Evolutionary conservation across 2,888 invertebrate species (phyloP).

Genomic region (Gryllus longicercus): DNA sequence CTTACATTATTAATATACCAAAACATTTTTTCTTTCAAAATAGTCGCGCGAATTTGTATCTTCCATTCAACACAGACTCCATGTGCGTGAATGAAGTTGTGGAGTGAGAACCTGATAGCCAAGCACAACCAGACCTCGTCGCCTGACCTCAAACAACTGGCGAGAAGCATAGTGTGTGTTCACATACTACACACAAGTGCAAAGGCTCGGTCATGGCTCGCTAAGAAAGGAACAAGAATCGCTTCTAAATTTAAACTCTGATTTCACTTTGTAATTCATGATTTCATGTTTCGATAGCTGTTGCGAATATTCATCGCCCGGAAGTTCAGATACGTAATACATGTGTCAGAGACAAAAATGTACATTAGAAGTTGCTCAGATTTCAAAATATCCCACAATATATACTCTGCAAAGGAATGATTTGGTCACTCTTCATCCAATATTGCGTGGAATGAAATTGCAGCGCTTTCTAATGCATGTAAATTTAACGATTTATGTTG

Average conservation of each 20-base stretch:
- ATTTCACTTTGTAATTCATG: conserved; percentile 20
- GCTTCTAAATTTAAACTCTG: conserved; percentile 19
- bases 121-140: conserved; percentile 24
- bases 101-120: conserved; percentile 11
- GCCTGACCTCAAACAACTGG: conserved; percentile 34
- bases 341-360: no score
- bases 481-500: no score
- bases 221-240: conserved; percentile 19
- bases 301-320: no score
- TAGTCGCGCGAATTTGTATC: neutral
- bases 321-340: no score
- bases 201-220: neutral
- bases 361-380: no score
- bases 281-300: neutral
- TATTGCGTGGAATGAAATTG: no score
- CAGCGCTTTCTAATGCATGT: no score
- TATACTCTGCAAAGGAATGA: no score
- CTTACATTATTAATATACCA: no score
- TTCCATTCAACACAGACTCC: neutral
- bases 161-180: conserved; percentile 30
- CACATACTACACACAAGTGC: neutral
- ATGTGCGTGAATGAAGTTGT: conserved; percentile 1
- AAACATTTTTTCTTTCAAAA: neutral
- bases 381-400: no score
- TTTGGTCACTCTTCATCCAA: no score